Base-by-base conservation (phyloP, 2,797 vertebrate species). In the Myotis myotis region DNA sequence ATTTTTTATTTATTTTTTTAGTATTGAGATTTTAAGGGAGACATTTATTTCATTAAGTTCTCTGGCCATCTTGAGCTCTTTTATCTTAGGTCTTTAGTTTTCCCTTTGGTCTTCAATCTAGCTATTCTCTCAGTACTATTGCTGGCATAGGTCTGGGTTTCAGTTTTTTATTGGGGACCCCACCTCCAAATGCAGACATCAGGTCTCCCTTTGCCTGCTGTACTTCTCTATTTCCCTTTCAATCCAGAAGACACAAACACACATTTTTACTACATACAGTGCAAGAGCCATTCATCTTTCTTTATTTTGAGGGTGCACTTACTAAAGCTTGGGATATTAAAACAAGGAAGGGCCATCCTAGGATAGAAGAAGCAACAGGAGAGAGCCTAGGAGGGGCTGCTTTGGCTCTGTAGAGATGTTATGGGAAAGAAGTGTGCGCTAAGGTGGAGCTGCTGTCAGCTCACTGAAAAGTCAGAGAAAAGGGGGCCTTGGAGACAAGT, bases 11-110 rank as follows among this genome's bases (percentile, higher is more conserved):
- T 44, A 2, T 44, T 41, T 6, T 8, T 41, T 41, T 41, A 60
- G 3, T 57, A n/a, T 84, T 84, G 79, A 71, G 23, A 64, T 80
- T 93, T 87, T 91, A 91, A 94, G 70, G 87, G 47, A 82, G 17
- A 68, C 38, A 41, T 38, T 79, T 22, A 28, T 76, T 36, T 71
- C 3, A n/a, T 64, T 36, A 51, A 78, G 71, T 60, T 87, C 16
- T 91, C n/a, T 72, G 36, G 55, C 25, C 12, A 87, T 38, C 11
- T 44, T 49, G 68, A 75, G 57, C 20, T 81, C 68, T 75, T 92
- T 83, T 82, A 53, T 68, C 30, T 57, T 38, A 87, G 11, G 44
- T 47, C 20, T 62, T 57, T 84, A 57, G 8, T 72, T 86, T 5
- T 80, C 25, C 22, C 6, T 74, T 74, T 88, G 47, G 30, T 41